Base-by-base conservation (phyloP, 2,113 vertebrate species). In the Anolis sagrei region DNA sequence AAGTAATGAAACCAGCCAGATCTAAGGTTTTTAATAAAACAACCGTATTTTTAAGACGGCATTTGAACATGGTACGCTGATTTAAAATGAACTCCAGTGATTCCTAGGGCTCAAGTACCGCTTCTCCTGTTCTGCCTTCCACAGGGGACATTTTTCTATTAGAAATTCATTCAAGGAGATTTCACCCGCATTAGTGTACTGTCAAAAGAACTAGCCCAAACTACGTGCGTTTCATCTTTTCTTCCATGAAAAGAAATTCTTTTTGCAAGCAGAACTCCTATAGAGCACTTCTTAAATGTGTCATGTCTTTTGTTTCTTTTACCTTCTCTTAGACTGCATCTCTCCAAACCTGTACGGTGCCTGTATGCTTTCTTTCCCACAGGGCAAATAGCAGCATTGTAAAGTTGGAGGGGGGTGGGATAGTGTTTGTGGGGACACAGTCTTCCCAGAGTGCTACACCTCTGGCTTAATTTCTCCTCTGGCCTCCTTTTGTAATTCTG, bases 31-130 rank as follows among this genome's bases (percentile, higher is more conserved):
- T 95, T 95, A 96, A 96, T 97, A 94, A 95, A 96, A 96, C 96
- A 96, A 97, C 96, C 96, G 94, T 96, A 92, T 96, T 96, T 96
- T 96, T 96, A 94, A 93, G 92, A 94, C 91, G 95, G 94, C 92
- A 73, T 96, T 95, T 94, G 79, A 93, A 93, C 93, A 93, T 87
- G 94, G 92, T 94, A 93, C 91, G 92, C 88, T 95, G 95, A 94
- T 95, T 95, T 95, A 92, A 96, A 95, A 94, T 94, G 93, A 95
- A 95, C 93, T 94, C 94, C 83, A 85, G 82, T 0, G 0, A 89
- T 90, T 93, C 79, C 86, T 89, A 68, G 48, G 51, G 2, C 72
- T 68, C 44, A 25, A 85, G 11, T 77, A 86, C 86, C 1, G 0
- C 90, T 93, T 89, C 93, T 73, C 73, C 44, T 89, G 76, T 88